phyloP scores from a whole-genome alignment of 2,113 vertebrate species.

The Pleuronectes platessa region DNA sequence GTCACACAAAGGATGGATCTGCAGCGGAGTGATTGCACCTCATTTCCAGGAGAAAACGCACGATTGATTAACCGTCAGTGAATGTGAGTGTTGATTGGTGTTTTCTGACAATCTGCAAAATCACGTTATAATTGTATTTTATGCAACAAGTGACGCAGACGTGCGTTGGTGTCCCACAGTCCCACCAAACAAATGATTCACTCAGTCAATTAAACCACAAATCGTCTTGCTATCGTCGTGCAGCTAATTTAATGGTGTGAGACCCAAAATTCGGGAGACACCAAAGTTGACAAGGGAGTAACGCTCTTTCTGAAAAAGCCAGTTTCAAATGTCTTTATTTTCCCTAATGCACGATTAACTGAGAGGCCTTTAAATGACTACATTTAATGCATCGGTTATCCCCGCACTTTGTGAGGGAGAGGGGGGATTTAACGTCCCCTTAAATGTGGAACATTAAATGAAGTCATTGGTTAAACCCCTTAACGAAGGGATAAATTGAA shows the following conservation, averaged over 20 bases:
- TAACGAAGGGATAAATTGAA: constrained; percentile 10
- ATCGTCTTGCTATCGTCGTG: not conserved
- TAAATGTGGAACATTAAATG: constrained; percentile 12
- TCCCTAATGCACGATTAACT: not conserved
- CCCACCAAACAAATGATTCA: not conserved
- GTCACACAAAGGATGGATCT: not conserved
- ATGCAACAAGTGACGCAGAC: not conserved
- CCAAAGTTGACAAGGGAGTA: not conserved
- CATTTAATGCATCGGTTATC: constrained; percentile 10
- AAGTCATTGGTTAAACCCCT: constrained; percentile 20
- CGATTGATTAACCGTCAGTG: not conserved
- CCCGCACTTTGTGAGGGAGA: not conserved
- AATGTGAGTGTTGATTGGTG: not conserved
- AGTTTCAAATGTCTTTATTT: not conserved
- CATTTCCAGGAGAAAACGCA: not conserved
- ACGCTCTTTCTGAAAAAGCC: not conserved
- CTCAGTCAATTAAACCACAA: not conserved
- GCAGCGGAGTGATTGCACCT: not conserved
- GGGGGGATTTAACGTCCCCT: not conserved
- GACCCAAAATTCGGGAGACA: not conserved
- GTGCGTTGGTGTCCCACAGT: not conserved
- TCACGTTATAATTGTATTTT: not conserved
- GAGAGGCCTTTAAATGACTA: constrained; percentile 3
- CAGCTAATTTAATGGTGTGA: not conserved
- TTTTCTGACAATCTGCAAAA: not conserved